A percentile compares a stretch with the other conserved stretches of the same genome.
Conservation (phyloP, 2,888 invertebrate genomes). For the Achlya flavicornis region DNA sequence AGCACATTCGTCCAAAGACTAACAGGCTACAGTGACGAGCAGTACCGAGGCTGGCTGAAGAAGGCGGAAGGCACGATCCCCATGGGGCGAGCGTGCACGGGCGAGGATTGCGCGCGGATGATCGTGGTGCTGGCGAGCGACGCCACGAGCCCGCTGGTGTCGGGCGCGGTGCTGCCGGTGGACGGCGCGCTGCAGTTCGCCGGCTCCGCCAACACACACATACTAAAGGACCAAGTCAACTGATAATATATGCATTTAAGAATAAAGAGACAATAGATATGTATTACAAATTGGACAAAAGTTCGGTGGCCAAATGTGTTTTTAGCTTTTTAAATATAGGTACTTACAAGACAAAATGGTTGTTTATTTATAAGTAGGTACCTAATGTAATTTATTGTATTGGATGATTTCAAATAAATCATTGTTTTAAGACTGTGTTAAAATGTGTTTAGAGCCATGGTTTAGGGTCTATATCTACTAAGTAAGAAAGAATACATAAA, state of each 20-base stretch:
- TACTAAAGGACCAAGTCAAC: conserved; percentile 14
- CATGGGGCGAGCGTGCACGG: conserved; percentile 48
- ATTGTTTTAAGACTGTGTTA: too few species aligned
- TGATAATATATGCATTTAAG: not conserved
- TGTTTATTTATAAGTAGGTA: too few species aligned
- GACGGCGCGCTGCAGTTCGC: conserved; percentile 40
- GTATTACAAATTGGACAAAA: too few species aligned
- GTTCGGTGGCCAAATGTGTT: too few species aligned
- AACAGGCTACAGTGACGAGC: conserved; percentile 22
- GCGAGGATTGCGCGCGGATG: conserved; percentile 89
- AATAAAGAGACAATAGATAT: too few species aligned
- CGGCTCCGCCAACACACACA: conserved; percentile 23
- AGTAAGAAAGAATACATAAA: too few species aligned
- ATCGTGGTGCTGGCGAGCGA: conserved; percentile 93
- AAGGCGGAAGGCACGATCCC: conserved; percentile 29
- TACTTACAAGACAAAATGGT: too few species aligned
- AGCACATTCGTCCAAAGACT: conserved; percentile 26
- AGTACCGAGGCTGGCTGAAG: conserved; percentile 33
- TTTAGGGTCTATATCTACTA: too few species aligned
- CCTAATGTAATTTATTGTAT: too few species aligned
- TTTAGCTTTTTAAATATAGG: too few species aligned
- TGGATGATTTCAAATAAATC: too few species aligned
- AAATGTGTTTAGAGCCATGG: too few species aligned
- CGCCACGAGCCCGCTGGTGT: conserved; percentile 88
- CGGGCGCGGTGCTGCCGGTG: conserved; percentile 80